phyloP scores from a whole-genome alignment of 2,888 invertebrate species.

The Scotopteryx bipunctaria region DNA sequence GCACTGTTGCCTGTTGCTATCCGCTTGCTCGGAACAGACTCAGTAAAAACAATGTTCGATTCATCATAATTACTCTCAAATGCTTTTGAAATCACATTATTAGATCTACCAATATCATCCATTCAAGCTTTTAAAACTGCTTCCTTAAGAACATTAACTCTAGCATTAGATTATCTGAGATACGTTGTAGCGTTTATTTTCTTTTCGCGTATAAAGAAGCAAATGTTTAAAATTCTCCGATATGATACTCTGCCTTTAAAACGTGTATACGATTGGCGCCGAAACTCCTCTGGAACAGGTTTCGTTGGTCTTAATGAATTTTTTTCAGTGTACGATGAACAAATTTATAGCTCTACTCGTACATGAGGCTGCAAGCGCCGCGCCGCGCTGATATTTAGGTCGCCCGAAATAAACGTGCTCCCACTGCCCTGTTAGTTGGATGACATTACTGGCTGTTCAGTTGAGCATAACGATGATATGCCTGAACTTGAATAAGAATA shows the following conservation, averaged over 20 bases:
- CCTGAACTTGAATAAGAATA: too few relatives aligned
- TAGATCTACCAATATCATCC: neutral
- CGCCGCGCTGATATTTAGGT: slow-evolving; percentile 75
- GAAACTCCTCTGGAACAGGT: slow-evolving; percentile 28
- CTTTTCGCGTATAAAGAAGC: neutral
- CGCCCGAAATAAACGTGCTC: slow-evolving; percentile 74
- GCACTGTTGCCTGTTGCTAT: slow-evolving; percentile 53
- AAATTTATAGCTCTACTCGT: slow-evolving; percentile 48
- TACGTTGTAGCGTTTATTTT: neutral
- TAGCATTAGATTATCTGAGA: neutral
- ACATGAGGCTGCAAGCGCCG: slow-evolving; percentile 45
- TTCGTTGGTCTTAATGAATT: slow-evolving; percentile 27
- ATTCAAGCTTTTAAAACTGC: neutral
- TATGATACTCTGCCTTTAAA: slow-evolving; percentile 24
- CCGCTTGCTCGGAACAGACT: slow-evolving; percentile 29
- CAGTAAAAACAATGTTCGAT: slow-evolving; percentile 7
- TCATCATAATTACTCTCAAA: slow-evolving; percentile 7
- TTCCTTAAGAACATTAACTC: neutral
- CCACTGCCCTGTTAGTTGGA: slow-evolving; percentile 47
- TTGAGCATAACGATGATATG: too few relatives aligned
- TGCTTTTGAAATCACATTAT: slow-evolving; percentile 4
- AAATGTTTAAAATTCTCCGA: slow-evolving; percentile 14
- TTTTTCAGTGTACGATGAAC: slow-evolving; percentile 43
- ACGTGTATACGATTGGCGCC: slow-evolving; percentile 27
- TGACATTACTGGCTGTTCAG: slow-evolving; percentile 22